Conservation (phyloP, 2,113 vertebrate genomes). For the Hydropotes inermis region DNA sequence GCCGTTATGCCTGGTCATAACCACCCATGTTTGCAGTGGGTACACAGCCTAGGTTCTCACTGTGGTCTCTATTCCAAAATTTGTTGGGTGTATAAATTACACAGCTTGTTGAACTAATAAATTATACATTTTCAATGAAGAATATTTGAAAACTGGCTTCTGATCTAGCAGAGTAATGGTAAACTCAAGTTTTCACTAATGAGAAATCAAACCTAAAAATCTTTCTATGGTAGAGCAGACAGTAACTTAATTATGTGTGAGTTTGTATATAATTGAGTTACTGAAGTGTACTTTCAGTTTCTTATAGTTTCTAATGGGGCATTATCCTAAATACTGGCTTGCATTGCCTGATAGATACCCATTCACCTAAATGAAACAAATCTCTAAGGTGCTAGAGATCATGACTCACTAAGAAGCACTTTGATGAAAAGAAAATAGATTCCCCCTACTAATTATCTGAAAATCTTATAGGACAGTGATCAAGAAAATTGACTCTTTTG, state of each 20-base stretch:
- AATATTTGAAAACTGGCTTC: not conserved
- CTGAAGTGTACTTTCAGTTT: not conserved
- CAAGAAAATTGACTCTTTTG: slow-evolving; percentile 17
- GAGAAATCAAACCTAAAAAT: not conserved
- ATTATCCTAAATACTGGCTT: slow-evolving; percentile 44
- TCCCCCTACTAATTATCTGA: not conserved
- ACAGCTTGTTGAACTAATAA: not conserved
- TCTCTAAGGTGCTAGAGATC: not conserved
- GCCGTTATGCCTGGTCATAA: not conserved
- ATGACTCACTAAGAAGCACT: slow-evolving; percentile 6
- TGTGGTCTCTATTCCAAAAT: not conserved
- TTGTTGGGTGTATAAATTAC: not conserved
- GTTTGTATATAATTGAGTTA: not conserved
- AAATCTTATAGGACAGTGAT: not conserved
- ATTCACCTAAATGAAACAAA: slow-evolving; percentile 25
- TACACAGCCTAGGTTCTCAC: not conserved
- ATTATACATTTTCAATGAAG: not conserved
- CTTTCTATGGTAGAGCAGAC: not conserved
- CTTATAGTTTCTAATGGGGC: not conserved
- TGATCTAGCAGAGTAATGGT: not conserved
- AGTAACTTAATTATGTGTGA: slow-evolving; percentile 4
- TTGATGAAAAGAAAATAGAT: slow-evolving; percentile 21
- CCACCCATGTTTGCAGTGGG: not conserved
- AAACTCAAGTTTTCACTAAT: not conserved
- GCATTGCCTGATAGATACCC: not conserved